Evolutionary conservation across 2,888 invertebrate genomes (phyloP).

Genomic region (Notodonta dromedarius): DNA sequence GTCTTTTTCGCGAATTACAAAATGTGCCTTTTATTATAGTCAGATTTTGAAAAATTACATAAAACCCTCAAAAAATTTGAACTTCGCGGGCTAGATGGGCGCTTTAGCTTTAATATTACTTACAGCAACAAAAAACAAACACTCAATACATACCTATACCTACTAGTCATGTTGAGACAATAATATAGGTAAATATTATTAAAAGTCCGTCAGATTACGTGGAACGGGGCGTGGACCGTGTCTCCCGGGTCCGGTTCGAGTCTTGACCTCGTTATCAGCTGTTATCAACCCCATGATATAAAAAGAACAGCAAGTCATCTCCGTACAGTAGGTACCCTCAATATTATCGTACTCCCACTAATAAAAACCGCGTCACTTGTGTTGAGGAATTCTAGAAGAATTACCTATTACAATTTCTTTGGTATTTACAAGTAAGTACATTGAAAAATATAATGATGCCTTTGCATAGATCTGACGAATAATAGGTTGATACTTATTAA

Average conservation of each 20-base stretch:
- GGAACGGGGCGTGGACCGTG: slow-evolving; percentile 5
- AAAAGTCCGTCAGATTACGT: slow-evolving; percentile 3
- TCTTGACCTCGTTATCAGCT: slow-evolving; percentile 5
- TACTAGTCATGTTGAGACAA: background rate
- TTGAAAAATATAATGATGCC: too few relatives aligned
- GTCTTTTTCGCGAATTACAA: too few relatives aligned
- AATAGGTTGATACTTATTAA: too few relatives aligned
- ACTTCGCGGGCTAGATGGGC: too few relatives aligned
- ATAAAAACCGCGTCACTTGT: background rate
- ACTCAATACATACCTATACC: too few relatives aligned
- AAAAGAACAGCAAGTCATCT: background rate
- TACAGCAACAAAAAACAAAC: background rate
- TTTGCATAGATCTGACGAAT: too few relatives aligned
- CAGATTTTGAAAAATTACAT: too few relatives aligned
- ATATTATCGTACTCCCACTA: background rate
- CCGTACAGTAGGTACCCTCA: too few relatives aligned
- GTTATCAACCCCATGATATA: background rate
- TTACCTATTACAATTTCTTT: slow-evolving; percentile 1
- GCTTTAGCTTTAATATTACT: too few relatives aligned
- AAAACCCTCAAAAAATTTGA: too few relatives aligned
- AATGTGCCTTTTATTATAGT: too few relatives aligned
- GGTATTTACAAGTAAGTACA: slow-evolving; percentile 5
- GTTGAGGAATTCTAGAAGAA: too few relatives aligned
- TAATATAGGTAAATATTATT: slow-evolving; percentile 4
- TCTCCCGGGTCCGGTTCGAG: slow-evolving; percentile 2